Conservation (phyloP, 2,888 invertebrate genomes). For the Sesia apiformis region DNA sequence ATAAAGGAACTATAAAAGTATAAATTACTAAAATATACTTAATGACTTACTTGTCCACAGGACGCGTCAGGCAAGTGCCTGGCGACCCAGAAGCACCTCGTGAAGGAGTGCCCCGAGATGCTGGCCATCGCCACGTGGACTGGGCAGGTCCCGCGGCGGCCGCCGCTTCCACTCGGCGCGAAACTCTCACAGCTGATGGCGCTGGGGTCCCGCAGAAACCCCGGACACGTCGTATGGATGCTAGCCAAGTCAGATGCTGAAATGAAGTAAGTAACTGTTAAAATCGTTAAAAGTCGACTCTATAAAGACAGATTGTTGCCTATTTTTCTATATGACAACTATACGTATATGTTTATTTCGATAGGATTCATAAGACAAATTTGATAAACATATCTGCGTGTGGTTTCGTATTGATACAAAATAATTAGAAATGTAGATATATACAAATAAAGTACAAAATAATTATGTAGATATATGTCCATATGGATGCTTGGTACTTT, state of each 20-base stretch:
- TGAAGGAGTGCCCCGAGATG: slow-evolving; percentile 87
- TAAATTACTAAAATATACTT: background rate
- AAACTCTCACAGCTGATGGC: slow-evolving; percentile 84
- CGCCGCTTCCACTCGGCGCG: slow-evolving; percentile 80
- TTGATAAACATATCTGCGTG: too few relatives aligned
- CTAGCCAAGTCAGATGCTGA: slow-evolving; percentile 85
- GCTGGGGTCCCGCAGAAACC: slow-evolving; percentile 79
- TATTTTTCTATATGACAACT: too few relatives aligned
- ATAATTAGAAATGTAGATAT: too few relatives aligned
- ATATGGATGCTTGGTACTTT: too few relatives aligned
- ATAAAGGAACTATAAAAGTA: background rate
- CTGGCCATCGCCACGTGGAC: slow-evolving; percentile 88
- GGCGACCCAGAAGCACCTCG: slow-evolving; percentile 72
- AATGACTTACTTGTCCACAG: slow-evolving; percentile 19
- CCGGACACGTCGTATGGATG: slow-evolving; percentile 86
- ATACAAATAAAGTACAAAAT: too few relatives aligned
- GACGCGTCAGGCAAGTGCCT: slow-evolving; percentile 68
- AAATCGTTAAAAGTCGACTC: too few relatives aligned
- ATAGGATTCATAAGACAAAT: too few relatives aligned
- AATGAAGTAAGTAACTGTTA: slow-evolving; percentile 78
- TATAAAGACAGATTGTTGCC: too few relatives aligned
- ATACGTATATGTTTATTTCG: too few relatives aligned
- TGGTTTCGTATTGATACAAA: too few relatives aligned
- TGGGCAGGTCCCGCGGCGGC: slow-evolving; percentile 82
- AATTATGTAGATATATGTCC: too few relatives aligned